Base-by-base conservation (phyloP, 1,140 invertebrate genomes). In the Sesamia nonagrioides region DNA sequence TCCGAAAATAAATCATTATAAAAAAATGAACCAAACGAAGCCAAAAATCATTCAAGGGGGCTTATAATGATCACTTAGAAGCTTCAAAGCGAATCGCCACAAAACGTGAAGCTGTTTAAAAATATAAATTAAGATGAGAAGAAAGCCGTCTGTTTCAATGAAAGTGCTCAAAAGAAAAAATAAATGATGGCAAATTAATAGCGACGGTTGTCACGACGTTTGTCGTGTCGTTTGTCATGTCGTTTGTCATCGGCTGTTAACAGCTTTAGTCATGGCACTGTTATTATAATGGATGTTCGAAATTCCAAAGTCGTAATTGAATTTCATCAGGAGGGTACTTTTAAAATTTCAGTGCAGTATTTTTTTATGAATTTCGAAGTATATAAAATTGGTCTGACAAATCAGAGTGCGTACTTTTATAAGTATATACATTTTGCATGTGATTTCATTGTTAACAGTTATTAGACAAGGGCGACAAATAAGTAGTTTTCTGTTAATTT, bases 161-260 rank as follows among this genome's bases (percentile, higher is more conserved):
- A 84, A 87, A 88, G 81, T 77, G 61, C 17, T 42, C 17, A 5
- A 58, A 58, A 11, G 73, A 81, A 86, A 40, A 84, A 87, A 56
- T 15, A 40, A 35, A 15, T 27, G 76, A 77, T 77, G 81, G 84
- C 86, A 84, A 87, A 89, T 86, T 84, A 83, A 80, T 68, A 72
- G 27, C 72, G 21, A 79, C 60, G 61, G 80, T 68, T 83, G 82
- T 85, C 82, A 84, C 80, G 81, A 85, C 89, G 85, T 90, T 89
- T 89, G 89, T 89, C 88, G 85, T 61, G 27, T 27, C 27, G 3
- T 27, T 71, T 83, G 82, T 85, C 82, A 84, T 79, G 81, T 86
- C 89, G 85, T 90, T 89, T 89, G 89, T 89, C 88, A 86, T 61
- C 61, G 60, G 48, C 60, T 77, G 74, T 77, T 77, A 77, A 77